Conservation (phyloP, 2,113 vertebrate species). For the Triplophysa siluroides region DNA sequence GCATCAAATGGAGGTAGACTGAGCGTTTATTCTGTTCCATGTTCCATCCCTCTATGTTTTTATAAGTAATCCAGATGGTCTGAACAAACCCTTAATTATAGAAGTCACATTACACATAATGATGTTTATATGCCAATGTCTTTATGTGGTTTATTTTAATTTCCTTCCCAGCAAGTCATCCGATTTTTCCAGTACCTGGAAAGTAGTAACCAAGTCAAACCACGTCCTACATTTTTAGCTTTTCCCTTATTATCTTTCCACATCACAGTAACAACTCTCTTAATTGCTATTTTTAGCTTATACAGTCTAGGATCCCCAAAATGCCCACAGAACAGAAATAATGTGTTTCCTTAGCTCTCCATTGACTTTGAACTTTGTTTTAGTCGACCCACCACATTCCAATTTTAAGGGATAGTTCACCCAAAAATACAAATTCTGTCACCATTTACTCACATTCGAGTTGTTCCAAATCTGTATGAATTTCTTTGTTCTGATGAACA, state of each 20-base stretch:
- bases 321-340: conserved; percentile 52
- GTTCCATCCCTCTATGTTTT: too few species aligned
- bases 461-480: too few species aligned
- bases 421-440: too few species aligned
- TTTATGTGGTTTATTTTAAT: conserved; percentile 18
- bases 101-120: not conserved
- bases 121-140: conserved; percentile 2
- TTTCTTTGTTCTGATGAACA: too few species aligned
- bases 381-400: too few species aligned
- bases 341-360: conserved; percentile 65
- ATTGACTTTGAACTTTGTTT: conserved; percentile 48
- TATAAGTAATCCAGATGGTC: too few species aligned
- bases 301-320: conserved; percentile 45
- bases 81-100: not conserved
- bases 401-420: too few species aligned
- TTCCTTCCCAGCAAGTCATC: conserved; percentile 20
- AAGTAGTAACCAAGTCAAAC: not conserved
- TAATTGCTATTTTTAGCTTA: conserved; percentile 55
- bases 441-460: too few species aligned
- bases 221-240: conserved; percentile 9
- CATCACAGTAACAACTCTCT: conserved; percentile 22
- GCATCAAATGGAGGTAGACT: not conserved
- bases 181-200: conserved; percentile 4
- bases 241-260: conserved; percentile 21
- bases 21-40: too few species aligned